Evolutionary conservation across 2,797 vertebrate genomes (phyloP), one percentile per base, ranked within the genome.

Genomic region (Melanotaenia boesemani): DNA sequence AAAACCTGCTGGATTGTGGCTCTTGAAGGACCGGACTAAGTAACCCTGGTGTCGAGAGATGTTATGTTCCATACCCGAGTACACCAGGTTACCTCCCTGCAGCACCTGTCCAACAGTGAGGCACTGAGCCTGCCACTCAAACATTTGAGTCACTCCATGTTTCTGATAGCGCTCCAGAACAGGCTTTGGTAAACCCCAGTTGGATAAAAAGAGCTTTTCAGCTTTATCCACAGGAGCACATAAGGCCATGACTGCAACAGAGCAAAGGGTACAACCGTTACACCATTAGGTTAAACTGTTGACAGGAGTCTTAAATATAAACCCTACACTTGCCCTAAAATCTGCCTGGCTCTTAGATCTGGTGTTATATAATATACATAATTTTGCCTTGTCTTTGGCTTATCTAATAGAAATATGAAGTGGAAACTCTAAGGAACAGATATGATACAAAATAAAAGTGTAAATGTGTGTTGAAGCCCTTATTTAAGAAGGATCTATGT

Each of bases 91-190:
- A 68, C 93, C 96, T 58, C 98, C 98, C 80, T 95, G 95, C 81
- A 99, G 90, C 75, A 97, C 98, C 78, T 89, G 94, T 69, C 96
- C 96, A 5, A 97, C 91, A 88, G 94, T 94, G 64, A 99, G 96
- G 73, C 98, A 99, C 84, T 99, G 96, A 79, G 98, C 97, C 90
- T 99, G 98, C 98, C 98, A 99, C 72, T 97, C 96, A 83, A 99
- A 99, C 97, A 99, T 99, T 74, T 81, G 95, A 62, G 94, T 94
- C 61, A 99, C 96, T 63, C 96, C 95, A 15, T 97, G 92, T 74
- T 94, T 94, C 79, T 94, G 93, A 76, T 99, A 99, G 80, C 95
- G 95, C 70, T 97, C 94, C 75, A 99, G 84, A 66, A 99, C 95
- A 5, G 93, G 92, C 79, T 92, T 93, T 24, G 98, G 98, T 61